These are phyloP conservation scores for Oxyura jamaicensis DNA, from an alignment of 2,113 vertebrate genomes.

Conservation along the genomic window DNA sequence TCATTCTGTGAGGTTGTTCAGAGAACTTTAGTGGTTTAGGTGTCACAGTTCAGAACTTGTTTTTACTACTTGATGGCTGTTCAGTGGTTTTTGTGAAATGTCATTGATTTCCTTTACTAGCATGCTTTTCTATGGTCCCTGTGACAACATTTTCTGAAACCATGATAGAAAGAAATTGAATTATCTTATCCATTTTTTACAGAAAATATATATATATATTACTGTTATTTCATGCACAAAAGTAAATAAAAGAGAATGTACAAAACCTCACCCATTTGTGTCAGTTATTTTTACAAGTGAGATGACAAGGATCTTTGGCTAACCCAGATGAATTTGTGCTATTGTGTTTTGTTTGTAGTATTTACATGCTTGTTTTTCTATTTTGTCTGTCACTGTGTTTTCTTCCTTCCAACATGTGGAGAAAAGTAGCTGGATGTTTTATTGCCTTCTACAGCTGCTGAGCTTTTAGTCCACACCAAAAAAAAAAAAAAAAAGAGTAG, in stretches of 20 bases:
- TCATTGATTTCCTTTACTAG: background rate
- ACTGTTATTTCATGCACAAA: background rate
- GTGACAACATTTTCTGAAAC: background rate
- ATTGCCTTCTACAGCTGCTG: background rate
- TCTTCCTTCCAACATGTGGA: background rate
- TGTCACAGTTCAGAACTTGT: background rate
- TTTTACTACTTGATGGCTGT: background rate
- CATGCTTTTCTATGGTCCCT: background rate
- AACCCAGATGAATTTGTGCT: background rate
- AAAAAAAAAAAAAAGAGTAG: background rate
- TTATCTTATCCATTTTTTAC: background rate
- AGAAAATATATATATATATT: background rate
- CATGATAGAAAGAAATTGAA: background rate
- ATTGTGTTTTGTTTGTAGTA: background rate
- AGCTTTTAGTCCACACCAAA: background rate
- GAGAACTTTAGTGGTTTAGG: background rate
- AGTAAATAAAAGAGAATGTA: background rate
- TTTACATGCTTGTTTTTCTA: background rate
- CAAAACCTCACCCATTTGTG: background rate
- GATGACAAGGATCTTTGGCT: background rate
- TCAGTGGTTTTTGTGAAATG: background rate
- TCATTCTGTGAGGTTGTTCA: background rate
- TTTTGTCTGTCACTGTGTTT: background rate
- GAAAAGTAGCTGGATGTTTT: background rate
- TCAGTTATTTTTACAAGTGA: background rate